Base-by-base conservation (phyloP, 2,113 vertebrate species). In the Bos javanicus region DNA sequence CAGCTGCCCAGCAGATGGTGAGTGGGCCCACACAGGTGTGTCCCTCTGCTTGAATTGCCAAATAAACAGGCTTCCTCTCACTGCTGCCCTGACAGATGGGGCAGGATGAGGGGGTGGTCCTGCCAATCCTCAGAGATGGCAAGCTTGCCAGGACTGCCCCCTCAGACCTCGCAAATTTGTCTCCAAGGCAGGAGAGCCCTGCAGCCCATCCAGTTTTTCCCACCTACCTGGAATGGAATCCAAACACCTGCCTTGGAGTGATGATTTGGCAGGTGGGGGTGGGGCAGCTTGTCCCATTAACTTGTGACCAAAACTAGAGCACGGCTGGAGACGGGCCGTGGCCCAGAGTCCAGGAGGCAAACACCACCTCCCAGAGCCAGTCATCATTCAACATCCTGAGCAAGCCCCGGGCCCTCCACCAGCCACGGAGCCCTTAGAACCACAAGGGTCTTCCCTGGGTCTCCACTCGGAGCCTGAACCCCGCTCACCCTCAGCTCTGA, bases 261-360 rank as follows among this genome's bases (percentile, higher is more conserved):
- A 64, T 3, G 36, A 39, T 16, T 50, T 81, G 33, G 48, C 54
- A 74, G 52, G 23, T 8, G 36, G 46, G 26, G 57, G 36, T 48
- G 23, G 64, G 59, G 25, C 39, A 16, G n/a, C 19, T 84, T 39
- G 74, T 96, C n/a, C 89, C 94, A 43, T 91, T 97, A 43, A 94
- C 11, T 92, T 91, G 33, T 67, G 95, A 94, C 97, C 97, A 97
- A 98, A 98, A 86, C 60, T 83, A 81, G 80, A 89, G 30, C 62
- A 54, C 19, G 36, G 74, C 2, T 91, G 60, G 56, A 94, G 21
- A 90, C n/a, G 60, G 50, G 33, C 59, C 2, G 5, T 52, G 52
- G 82, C 82, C 90, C 54, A 1, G 6, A 80, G 52, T n/a, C 90
- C 54, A 33, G 7, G 6, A 46, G n/a, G 43, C 50, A 60, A 74